A percentile compares a stretch with the other conserved stretches of the same genome.
phyloP scores from a whole-genome alignment of 2,113 vertebrate species.

The Agelaius tricolor region DNA sequence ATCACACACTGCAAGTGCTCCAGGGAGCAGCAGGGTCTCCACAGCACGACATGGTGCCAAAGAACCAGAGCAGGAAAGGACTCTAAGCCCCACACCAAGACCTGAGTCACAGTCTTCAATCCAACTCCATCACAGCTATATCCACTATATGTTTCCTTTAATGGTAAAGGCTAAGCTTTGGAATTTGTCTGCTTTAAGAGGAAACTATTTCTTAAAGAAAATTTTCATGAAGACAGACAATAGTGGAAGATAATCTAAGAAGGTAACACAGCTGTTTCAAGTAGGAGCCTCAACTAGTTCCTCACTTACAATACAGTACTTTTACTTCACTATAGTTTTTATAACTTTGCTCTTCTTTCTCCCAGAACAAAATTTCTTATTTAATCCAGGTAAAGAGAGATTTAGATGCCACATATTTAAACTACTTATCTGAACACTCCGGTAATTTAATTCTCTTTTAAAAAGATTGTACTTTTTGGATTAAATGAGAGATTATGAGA shows the following conservation, averaged over 20 bases:
- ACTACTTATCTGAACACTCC: not conserved
- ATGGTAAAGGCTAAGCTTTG: not conserved
- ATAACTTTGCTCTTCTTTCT: not conserved
- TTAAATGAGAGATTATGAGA: not conserved
- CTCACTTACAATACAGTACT: not conserved
- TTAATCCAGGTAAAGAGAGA: not conserved
- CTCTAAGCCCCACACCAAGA: not conserved
- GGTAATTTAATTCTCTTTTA: not conserved
- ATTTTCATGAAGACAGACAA: not conserved
- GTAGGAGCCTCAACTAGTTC: not conserved
- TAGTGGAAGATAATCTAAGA: not conserved
- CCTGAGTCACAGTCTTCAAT: not conserved
- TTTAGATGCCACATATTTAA: not conserved
- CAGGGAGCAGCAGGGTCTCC: not conserved
- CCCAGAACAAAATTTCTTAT: not conserved
- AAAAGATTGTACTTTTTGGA: not conserved
- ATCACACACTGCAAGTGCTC: not conserved
- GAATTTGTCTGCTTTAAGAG: not conserved
- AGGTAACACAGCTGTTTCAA: not conserved
- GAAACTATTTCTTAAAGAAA: not conserved
- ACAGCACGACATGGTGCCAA: not conserved
- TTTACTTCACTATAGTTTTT: not conserved
- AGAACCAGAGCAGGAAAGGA: not conserved
- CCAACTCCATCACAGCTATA: not conserved
- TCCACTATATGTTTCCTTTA: not conserved